Percentiles rank a stretch among this genome's conserved stretches.
Evolutionary conservation across 2,888 invertebrate species (phyloP).

Genomic region (Acanthosepion esculentum): DNA sequence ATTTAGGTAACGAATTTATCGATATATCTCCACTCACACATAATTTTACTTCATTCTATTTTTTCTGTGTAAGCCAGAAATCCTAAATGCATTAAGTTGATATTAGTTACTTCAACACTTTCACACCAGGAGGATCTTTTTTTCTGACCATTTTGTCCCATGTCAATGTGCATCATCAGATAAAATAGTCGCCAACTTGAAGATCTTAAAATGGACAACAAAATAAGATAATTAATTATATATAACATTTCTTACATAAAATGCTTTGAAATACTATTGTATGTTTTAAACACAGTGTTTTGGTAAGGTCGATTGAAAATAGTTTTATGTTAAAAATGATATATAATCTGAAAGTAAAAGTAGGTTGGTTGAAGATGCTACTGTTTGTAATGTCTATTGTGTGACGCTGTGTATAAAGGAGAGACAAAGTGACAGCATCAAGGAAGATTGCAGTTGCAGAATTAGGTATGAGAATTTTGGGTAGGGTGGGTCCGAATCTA

Average conservation of each 20-base stretch:
- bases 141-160: background rate
- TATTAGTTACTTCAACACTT: background rate
- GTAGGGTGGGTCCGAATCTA: background rate
- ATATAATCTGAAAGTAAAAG: too few species aligned
- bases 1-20: too few species aligned
- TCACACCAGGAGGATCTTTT: background rate
- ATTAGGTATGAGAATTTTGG: background rate
- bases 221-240: too few species aligned
- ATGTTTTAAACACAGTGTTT: too few species aligned
- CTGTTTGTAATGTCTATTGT: background rate
- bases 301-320: too few species aligned
- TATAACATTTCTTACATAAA: too few species aligned
- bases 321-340: too few species aligned
- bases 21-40: too few species aligned
- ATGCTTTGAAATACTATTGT: too few species aligned
- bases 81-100: background rate
- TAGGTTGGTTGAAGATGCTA: background rate
- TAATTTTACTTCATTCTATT: too few species aligned
- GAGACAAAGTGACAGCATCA: background rate
- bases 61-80: too few species aligned
- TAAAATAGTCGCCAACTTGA: background rate
- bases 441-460: background rate
- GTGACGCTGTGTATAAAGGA: background rate
- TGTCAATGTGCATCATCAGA: background rate
- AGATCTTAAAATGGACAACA: background rate